Conservation (phyloP, 2,888 invertebrate species). For the Mesorhabditis sp. region DNA sequence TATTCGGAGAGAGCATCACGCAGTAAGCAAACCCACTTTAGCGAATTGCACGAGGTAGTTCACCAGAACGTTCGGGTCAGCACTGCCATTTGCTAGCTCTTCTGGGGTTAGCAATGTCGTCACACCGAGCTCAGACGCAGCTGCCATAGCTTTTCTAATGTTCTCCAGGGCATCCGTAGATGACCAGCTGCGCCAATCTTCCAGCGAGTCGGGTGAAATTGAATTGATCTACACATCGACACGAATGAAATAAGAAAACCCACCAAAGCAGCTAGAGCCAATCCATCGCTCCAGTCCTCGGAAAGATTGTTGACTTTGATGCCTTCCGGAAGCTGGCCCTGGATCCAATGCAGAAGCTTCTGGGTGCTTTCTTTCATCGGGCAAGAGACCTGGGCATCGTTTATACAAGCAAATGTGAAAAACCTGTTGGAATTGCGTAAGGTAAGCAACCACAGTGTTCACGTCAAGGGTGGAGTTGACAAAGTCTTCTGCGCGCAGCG, state of each 20-base stretch:
- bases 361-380: constrained; percentile 35
- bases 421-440: constrained; percentile 76
- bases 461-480: constrained; percentile 86
- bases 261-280: constrained; percentile 79
- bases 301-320: constrained; percentile 82
- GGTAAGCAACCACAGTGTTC: constrained; percentile 80
- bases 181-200: constrained; percentile 83
- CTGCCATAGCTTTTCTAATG: constrained; percentile 84
- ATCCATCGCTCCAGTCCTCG: constrained; percentile 83
- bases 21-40: not conserved
- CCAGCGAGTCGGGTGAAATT: constrained; percentile 81
- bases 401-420: no score
- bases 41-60: constrained; percentile 88
- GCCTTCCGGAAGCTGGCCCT: constrained; percentile 68
- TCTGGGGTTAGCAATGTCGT: constrained; percentile 81
- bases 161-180: constrained; percentile 78
- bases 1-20: no score
- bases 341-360: constrained; percentile 79
- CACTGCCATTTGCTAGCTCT: constrained; percentile 83
- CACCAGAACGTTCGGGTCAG: constrained; percentile 90
- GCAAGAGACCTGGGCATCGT: no score
- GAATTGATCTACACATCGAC: constrained; percentile 61
- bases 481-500: constrained; percentile 81
- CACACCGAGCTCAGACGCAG: constrained; percentile 83
- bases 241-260: not conserved